Evolutionary conservation across 2,888 invertebrate genomes (phyloP).

Genomic region (Callinectes sapidus): DNA sequence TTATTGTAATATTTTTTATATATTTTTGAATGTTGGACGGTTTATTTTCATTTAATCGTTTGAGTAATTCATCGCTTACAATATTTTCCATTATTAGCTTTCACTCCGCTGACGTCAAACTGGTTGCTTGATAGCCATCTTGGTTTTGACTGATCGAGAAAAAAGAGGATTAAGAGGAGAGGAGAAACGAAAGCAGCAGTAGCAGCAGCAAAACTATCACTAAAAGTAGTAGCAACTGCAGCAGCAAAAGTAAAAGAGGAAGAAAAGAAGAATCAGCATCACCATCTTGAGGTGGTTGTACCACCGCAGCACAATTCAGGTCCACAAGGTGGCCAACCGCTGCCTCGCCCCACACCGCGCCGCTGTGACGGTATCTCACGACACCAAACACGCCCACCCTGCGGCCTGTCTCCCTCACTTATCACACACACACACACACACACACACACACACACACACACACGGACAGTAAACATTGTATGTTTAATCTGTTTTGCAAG

Average conservation of each 20-base stretch:
- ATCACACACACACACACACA: slow-evolving; percentile 5
- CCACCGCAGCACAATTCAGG: not conserved
- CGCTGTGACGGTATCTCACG: not conserved
- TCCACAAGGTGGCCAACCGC: not conserved
- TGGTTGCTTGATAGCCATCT: not conserved
- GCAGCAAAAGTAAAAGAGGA: not conserved
- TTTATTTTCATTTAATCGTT: not conserved
- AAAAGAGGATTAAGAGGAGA: not conserved
- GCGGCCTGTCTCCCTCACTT: not conserved
- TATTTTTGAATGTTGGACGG: not conserved
- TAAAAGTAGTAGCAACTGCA: not conserved
- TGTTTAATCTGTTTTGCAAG: too few species aligned
- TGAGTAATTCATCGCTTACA: not conserved
- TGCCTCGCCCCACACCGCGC: not conserved
- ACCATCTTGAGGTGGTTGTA: not conserved
- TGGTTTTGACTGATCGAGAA: not conserved
- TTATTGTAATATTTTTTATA: too few species aligned
- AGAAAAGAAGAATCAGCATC: not conserved
- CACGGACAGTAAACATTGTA: not conserved
- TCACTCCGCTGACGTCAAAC: not conserved
- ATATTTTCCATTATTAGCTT: not conserved
- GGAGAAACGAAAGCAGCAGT: not conserved
- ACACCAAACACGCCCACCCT: not conserved
- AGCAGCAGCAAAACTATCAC: not conserved
- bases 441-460: slow-evolving; percentile 10